Percentiles rank a stretch among this genome's conserved stretches.
Evolutionary conservation across 2,797 vertebrate species (phyloP).

Genomic region (Salarias fasciatus): DNA sequence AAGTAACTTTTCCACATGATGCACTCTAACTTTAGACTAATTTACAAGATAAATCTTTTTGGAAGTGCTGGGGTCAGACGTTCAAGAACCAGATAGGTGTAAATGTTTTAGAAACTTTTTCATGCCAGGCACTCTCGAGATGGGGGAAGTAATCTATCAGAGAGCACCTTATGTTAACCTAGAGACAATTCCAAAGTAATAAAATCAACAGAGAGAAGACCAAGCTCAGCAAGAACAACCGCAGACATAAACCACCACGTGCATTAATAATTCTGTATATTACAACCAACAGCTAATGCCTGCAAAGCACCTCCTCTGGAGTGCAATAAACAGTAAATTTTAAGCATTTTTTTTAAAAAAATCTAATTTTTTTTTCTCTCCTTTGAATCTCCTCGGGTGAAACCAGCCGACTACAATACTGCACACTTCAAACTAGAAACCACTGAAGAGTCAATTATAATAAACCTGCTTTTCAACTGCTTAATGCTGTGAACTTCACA

Average conservation of each 20-base stretch:
- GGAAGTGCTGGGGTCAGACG: too few species aligned
- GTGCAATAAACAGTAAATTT: background rate
- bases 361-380: background rate
- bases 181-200: background rate
- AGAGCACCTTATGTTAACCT: background rate
- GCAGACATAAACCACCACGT: slow-evolving; percentile 1
- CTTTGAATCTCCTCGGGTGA: slow-evolving; percentile 7
- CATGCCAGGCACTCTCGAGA: background rate
- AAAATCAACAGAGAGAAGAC: background rate
- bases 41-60: too few species aligned
- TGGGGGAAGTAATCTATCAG: background rate
- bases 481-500: slow-evolving; percentile 44
- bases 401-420: slow-evolving; percentile 24
- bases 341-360: background rate
- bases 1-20: too few species aligned
- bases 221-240: background rate
- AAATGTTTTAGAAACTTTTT: too few species aligned
- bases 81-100: too few species aligned
- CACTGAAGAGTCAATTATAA: slow-evolving; percentile 24
- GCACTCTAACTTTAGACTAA: too few species aligned
- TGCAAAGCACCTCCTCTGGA: slow-evolving; percentile 1
- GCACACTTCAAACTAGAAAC: slow-evolving; percentile 10
- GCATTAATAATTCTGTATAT: slow-evolving; percentile 12
- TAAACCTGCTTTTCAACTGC: slow-evolving; percentile 26
- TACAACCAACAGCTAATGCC: background rate